Percentiles rank a stretch among this genome's conserved stretches.
phyloP scores from a whole-genome alignment of 2,797 vertebrate species.

The Microchirus variegatus region DNA sequence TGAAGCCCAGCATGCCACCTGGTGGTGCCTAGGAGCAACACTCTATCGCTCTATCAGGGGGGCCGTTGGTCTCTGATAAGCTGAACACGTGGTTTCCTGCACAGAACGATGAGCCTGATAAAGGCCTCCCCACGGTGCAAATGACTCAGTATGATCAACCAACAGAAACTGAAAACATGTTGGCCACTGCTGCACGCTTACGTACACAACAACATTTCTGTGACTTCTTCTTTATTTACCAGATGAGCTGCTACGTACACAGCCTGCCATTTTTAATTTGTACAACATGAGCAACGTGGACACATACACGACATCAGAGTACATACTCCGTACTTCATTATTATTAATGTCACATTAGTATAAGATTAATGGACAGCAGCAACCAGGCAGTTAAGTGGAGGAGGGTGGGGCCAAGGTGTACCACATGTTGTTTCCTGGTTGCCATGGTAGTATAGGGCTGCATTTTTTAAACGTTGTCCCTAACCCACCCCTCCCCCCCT shows the following conservation, averaged over 20 bases:
- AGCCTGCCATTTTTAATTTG: not conserved
- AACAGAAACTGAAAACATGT: conserved; percentile 1
- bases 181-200: not conserved
- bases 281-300: not conserved
- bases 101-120: conserved; percentile 17
- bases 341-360: not conserved
- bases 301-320: no score
- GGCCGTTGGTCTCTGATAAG: conserved; percentile 29
- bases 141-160: conserved; percentile 18
- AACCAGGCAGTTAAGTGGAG: conserved; percentile 8
- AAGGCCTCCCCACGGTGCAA: not conserved
- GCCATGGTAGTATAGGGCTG: conserved; percentile 31
- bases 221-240: conserved; percentile 3
- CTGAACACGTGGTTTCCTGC: not conserved
- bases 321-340: no score
- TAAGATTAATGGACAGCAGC: conserved; percentile 24
- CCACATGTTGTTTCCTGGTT: conserved; percentile 57
- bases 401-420: conserved; percentile 1
- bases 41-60: not conserved
- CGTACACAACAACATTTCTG: not conserved
- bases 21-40: conserved; percentile 41
- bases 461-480: conserved; percentile 63
- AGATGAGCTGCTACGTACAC: conserved; percentile 10
- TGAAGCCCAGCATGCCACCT: conserved; percentile 43
- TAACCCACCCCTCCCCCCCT: conserved; percentile 1